Evolutionary conservation across 2,113 vertebrate genomes (phyloP), one percentile per base, ranked within the genome.

Genomic region (Pseudorasbora parva): DNA sequence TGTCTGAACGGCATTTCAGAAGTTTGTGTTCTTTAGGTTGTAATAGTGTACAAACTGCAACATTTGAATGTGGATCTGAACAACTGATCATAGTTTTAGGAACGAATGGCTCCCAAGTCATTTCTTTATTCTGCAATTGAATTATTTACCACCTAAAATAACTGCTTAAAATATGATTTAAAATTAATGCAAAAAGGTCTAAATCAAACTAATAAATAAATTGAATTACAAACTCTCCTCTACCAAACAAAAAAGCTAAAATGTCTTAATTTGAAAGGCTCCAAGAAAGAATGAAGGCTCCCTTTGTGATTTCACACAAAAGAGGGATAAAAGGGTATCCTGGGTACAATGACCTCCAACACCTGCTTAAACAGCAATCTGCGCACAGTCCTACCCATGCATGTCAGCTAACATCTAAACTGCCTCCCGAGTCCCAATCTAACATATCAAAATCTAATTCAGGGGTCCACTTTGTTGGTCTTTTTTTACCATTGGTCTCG

Each of bases 231-330:
- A 54, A 21, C 17, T 4, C 82, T 17, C 12, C 17, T 68, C 4
- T 30, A 59, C 33, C 30, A 45, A 74, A 43, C 37, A 37, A 49
- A 51, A 69, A 4, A n/a, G 10, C 27, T 30, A 68, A 66, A 47
- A 49, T 73, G 37, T 74, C 54, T 54, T 62, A 8, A 15, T 47
- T 78, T 82, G 78, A 88, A 81, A 66, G 82, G 81, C 69, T 78
- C 30, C 81, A 56, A 12, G 49, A 85, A 86, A 64, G 69, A 62
- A 64, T 45, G 33, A 85, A 64, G 72, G 45, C 21, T 37, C 30
- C 81, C 60, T 74, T 90, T 90, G 87, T 87, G 87, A 85, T 27
- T 72, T 64, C 71, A 66, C 74, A 84, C 41, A 75, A 62, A 75
- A 56, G 23, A 68, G 62, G 56, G 72, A 84, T 68, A 85, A 68